Evolutionary conservation across 1,140 invertebrate genomes (phyloP).

Genomic region (Pseudomyrmex pallidus): DNA sequence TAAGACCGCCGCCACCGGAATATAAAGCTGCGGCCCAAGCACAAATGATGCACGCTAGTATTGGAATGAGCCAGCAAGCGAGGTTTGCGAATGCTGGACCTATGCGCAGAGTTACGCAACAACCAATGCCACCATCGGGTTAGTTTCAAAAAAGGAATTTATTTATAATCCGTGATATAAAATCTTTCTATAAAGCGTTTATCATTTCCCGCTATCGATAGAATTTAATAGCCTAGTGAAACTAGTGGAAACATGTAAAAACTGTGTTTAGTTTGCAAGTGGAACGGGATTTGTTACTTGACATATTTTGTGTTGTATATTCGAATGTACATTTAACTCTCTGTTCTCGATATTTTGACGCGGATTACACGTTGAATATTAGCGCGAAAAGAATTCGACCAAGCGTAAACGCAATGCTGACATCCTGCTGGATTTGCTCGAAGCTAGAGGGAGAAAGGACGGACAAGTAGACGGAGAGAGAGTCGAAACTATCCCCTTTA

Average conservation of each 20-base stretch:
- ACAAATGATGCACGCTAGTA: constrained; percentile 87
- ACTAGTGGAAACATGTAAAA: background rate
- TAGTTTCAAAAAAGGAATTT: constrained; percentile 48
- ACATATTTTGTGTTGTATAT: background rate
- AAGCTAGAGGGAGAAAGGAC: constrained; percentile 14
- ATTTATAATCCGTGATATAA: background rate
- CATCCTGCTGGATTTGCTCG: constrained; percentile 57
- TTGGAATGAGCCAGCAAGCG: constrained; percentile 83
- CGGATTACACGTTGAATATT: constrained; percentile 30
- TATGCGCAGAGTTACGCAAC: constrained; percentile 88
- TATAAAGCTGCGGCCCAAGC: constrained; percentile 89
- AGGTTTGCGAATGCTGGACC: constrained; percentile 85
- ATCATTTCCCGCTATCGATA: no score
- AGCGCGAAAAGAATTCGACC: constrained; percentile 49
- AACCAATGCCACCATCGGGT: constrained; percentile 89
- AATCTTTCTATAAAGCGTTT: background rate
- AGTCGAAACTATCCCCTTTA: constrained; percentile 64
- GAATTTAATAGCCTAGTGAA: no score
- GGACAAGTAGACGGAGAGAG: background rate
- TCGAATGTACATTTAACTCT: no score
- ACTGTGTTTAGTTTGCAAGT: background rate
- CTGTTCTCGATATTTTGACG: constrained; percentile 10
- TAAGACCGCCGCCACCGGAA: constrained; percentile 90
- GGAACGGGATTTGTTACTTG: background rate
- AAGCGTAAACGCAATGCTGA: constrained; percentile 56